Percentiles rank a stretch among this genome's conserved stretches.
phyloP scores from a whole-genome alignment of 2,888 invertebrate species.

The Drosophila nigricruria region DNA sequence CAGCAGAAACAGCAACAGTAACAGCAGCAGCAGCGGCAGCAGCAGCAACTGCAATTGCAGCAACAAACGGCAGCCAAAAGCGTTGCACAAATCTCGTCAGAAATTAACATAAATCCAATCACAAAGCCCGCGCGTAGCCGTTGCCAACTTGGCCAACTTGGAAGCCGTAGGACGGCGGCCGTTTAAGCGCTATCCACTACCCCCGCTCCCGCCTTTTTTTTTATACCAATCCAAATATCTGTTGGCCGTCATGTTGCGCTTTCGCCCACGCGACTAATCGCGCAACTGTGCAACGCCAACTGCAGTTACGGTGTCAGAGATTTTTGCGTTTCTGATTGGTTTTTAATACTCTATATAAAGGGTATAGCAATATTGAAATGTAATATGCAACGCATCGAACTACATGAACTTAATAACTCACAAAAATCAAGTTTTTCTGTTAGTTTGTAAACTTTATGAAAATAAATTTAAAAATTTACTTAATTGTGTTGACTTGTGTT shows the following conservation, averaged over 20 bases:
- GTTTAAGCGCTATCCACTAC: slow-evolving; percentile 51
- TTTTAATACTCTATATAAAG: slow-evolving; percentile 20
- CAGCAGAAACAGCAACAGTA: slow-evolving; percentile 49
- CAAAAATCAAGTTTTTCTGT: no score
- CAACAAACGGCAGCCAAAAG: slow-evolving; percentile 63
- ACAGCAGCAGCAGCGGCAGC: slow-evolving; percentile 19
- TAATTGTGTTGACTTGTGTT: no score
- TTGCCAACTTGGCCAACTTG: slow-evolving; percentile 60
- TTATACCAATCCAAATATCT: slow-evolving; percentile 47
- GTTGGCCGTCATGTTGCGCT: slow-evolving; percentile 78
- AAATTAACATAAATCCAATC: slow-evolving; percentile 81
- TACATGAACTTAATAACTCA: no score
- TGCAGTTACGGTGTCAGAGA: slow-evolving; percentile 74
- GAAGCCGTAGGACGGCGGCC: slow-evolving; percentile 71
- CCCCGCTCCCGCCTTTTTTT: background rate
- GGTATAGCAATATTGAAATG: no score
- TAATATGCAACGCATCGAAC: background rate
- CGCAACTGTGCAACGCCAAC: slow-evolving; percentile 75
- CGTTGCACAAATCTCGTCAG: slow-evolving; percentile 78
- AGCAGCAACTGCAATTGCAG: slow-evolving; percentile 22
- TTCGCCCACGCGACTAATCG: slow-evolving; percentile 76
- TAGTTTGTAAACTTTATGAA: background rate
- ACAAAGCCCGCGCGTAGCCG: slow-evolving; percentile 68
- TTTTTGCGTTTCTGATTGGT: slow-evolving; percentile 70
- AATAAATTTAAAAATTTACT: no score